Percentiles rank a stretch among this genome's conserved stretches.
Evolutionary conservation across 1,140 invertebrate genomes (phyloP).

Genomic region (Macrosteles quadrilineatus): DNA sequence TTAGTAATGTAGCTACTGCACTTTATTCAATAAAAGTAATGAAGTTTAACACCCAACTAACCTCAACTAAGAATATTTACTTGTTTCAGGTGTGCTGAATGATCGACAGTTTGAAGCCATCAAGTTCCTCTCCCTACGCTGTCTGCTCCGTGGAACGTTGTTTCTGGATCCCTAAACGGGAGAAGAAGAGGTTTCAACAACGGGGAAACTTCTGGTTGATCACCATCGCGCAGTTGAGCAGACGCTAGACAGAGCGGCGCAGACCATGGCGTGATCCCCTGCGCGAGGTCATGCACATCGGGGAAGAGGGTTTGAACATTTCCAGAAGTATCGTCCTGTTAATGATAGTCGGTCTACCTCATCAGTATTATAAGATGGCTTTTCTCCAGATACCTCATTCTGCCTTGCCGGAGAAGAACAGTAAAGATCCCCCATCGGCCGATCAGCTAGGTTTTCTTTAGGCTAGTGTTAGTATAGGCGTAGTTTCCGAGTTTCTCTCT

Average conservation of each 20-base stretch:
- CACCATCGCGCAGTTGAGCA: background rate
- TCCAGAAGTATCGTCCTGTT: background rate
- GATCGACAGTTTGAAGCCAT: conserved; percentile 29
- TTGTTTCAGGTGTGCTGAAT: conserved; percentile 35
- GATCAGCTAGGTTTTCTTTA: background rate
- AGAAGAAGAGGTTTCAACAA: conserved; percentile 31
- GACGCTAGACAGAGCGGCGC: background rate
- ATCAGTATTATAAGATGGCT: conserved; percentile 38
- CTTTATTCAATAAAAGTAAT: no score
- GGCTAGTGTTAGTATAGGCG: conserved; percentile 12
- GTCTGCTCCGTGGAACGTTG: conserved; percentile 26
- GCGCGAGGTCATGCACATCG: background rate
- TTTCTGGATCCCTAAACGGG: conserved; percentile 36
- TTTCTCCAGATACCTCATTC: conserved; percentile 43
- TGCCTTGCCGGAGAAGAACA: conserved; percentile 43
- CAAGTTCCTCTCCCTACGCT: conserved; percentile 16
- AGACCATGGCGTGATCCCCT: background rate
- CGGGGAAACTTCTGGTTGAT: conserved; percentile 7
- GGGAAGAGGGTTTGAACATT: background rate
- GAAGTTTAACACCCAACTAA: no score
- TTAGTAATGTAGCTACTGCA: no score
- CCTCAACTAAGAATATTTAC: no score
- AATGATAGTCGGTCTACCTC: background rate
- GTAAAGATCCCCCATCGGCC: conserved; percentile 41
- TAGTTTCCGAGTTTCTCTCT: background rate